These are phyloP conservation scores for Ursus arctos DNA, from an alignment of 2,113 vertebrate genomes.

Conservation along the genomic window DNA sequence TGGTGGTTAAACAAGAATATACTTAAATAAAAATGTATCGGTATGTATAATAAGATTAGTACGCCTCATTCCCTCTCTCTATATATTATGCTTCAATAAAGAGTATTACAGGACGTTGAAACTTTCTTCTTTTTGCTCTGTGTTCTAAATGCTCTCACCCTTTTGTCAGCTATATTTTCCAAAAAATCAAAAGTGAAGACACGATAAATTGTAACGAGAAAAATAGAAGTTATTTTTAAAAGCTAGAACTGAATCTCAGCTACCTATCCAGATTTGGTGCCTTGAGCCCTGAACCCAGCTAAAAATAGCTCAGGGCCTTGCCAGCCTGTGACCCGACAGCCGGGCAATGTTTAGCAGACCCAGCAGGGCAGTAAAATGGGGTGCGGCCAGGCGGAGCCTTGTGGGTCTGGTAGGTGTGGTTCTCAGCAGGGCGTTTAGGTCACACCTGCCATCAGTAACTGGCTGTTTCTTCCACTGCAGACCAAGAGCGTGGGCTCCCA, in stretches of 20 bases:
- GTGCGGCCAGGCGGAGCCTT: not conserved
- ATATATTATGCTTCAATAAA: not conserved
- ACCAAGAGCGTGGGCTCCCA: not conserved
- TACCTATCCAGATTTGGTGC: slow-evolving; percentile 50
- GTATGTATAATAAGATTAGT: not conserved
- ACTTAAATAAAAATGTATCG: not conserved
- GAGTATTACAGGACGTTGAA: not conserved
- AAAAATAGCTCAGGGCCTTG: slow-evolving; percentile 70
- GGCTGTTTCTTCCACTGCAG: not conserved
- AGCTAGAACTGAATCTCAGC: not conserved
- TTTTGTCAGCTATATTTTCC: not conserved
- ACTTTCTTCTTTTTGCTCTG: not conserved
- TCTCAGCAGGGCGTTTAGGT: not conserved
- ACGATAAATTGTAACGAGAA: not conserved
- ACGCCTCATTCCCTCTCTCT: not conserved
- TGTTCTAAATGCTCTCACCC: slow-evolving; percentile 32
- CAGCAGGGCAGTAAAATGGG: not conserved
- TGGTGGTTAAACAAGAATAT: not conserved
- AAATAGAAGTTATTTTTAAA: slow-evolving; percentile 36
- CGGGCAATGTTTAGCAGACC: slow-evolving; percentile 56
- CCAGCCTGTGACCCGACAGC: slow-evolving; percentile 37
- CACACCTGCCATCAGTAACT: not conserved
- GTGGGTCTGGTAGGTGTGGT: not conserved
- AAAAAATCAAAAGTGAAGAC: slow-evolving; percentile 38
- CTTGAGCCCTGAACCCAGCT: slow-evolving; percentile 58